These are phyloP conservation scores for Furcifer pardalis DNA, from an alignment of 2,797 vertebrate species.

Conservation along the genomic window DNA sequence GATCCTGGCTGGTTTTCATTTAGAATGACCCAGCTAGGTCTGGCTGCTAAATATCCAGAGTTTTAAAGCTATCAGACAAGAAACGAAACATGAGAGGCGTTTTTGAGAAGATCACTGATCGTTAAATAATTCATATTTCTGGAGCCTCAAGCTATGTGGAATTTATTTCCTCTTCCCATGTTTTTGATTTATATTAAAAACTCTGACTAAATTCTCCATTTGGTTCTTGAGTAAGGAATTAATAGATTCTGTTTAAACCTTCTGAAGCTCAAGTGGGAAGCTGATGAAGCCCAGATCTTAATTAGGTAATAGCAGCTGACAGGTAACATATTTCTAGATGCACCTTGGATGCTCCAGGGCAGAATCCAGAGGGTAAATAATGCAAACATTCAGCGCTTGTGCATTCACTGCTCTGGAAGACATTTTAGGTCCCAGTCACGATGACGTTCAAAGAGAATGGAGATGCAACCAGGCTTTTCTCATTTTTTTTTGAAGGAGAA, in stretches of 20 bases:
- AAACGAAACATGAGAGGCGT: no score
- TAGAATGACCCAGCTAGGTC: no score
- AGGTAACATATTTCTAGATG: accelerated
- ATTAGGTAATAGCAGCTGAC: neutral
- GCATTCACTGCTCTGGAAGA: neutral
- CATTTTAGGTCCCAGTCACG: neutral
- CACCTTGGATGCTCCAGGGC: neutral
- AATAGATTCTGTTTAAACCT: neutral
- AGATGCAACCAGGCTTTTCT: neutral
- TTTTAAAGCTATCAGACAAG: no score
- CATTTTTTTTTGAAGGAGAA: neutral
- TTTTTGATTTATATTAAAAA: neutral
- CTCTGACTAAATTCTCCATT: neutral
- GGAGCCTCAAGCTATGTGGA: neutral
- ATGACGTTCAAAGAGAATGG: neutral
- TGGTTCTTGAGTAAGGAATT: neutral
- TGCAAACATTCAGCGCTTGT: neutral
- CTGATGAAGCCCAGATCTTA: neutral
- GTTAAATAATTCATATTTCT: neutral
- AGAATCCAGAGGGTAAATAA: neutral
- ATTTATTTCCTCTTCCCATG: neutral
- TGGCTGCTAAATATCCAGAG: no score
- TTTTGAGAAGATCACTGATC: neutral
- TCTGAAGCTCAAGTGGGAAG: neutral
- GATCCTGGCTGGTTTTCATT: no score